Conservation (phyloP, 2,888 invertebrate species). For the Clusia tigrina region DNA sequence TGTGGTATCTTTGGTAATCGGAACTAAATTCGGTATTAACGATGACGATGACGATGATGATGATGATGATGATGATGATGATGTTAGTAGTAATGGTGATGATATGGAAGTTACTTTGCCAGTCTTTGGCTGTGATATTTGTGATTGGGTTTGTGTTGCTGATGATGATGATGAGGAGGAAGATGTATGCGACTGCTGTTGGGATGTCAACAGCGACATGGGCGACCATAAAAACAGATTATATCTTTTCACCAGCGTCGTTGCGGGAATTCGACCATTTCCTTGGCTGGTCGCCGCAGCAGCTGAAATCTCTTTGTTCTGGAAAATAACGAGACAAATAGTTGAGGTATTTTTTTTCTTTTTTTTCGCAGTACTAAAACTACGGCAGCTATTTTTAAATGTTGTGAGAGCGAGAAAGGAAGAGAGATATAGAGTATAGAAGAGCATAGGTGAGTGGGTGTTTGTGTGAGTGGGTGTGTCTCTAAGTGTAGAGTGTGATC, state of each 20-base stretch:
- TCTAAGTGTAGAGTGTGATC: too few relatives aligned
- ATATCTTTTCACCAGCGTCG: constrained; percentile 36
- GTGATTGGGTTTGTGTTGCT: constrained; percentile 32
- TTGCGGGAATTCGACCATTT: constrained; percentile 17
- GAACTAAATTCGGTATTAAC: too few relatives aligned
- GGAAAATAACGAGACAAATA: constrained; percentile 2
- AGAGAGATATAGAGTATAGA: not conserved
- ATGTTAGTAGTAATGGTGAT: constrained; percentile 26
- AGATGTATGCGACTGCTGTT: too few relatives aligned
- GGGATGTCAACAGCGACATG: constrained; percentile 24
- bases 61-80: not conserved
- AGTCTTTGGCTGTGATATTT: constrained; percentile 32
- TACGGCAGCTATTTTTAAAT: not conserved
- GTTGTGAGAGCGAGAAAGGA: not conserved
- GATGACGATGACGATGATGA: not conserved
- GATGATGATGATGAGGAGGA: constrained; percentile 26
- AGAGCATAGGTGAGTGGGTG: not conserved
- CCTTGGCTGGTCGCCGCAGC: not conserved
- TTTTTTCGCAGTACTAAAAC: not conserved
- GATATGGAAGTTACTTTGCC: constrained; percentile 36
- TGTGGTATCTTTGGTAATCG: too few relatives aligned
- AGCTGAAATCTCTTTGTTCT: not conserved
- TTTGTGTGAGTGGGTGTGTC: not conserved
- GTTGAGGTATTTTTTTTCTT: not conserved
- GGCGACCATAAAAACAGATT: constrained; percentile 42